Conservation (phyloP, 30 jellyfish, hydroid and myxozoan genomes). For the Aurelia sp. region DNA sequence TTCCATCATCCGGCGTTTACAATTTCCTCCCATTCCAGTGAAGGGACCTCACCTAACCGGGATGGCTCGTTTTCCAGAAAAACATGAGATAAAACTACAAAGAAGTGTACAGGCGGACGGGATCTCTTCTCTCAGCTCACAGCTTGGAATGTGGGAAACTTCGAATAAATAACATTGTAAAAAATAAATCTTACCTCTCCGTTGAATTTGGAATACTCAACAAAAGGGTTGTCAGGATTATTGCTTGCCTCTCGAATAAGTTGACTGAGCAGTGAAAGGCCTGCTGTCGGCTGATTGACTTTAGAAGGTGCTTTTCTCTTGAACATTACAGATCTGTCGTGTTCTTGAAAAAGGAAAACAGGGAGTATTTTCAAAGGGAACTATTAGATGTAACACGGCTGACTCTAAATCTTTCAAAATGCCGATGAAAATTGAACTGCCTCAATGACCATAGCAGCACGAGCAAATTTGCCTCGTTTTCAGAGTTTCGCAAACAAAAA, state of each 20-base stretch:
- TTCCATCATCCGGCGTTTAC: too few species aligned
- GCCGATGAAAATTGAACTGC: too few species aligned
- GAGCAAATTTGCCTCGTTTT: too few species aligned
- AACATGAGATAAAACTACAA: too few species aligned
- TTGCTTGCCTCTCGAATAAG: slow-evolving; percentile 68
- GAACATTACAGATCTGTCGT: slow-evolving; percentile 64
- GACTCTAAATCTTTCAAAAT: not conserved
- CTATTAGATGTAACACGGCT: not conserved
- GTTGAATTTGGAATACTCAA: slow-evolving; percentile 77
- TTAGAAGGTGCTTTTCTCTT: slow-evolving; percentile 26
- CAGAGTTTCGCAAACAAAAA: too few species aligned
- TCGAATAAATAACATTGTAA: not conserved
- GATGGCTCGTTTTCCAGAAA: too few species aligned
- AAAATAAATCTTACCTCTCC: slow-evolving; percentile 73
- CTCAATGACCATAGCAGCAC: too few species aligned
- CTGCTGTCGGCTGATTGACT: slow-evolving; percentile 13
- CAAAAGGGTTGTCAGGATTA: slow-evolving; percentile 66
- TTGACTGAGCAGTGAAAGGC: slow-evolving; percentile 78
- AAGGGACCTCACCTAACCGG: too few species aligned
- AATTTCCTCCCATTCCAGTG: too few species aligned
- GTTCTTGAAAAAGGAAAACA: slow-evolving; percentile 28
- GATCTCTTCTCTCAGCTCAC: too few species aligned
- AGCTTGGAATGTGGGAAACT: not conserved
- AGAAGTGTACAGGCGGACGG: too few species aligned
- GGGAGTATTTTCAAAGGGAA: not conserved